Evolutionary conservation across 2,797 vertebrate genomes (phyloP), one percentile per base, ranked within the genome.

Genomic region (Geotrypetes seraphini): DNA sequence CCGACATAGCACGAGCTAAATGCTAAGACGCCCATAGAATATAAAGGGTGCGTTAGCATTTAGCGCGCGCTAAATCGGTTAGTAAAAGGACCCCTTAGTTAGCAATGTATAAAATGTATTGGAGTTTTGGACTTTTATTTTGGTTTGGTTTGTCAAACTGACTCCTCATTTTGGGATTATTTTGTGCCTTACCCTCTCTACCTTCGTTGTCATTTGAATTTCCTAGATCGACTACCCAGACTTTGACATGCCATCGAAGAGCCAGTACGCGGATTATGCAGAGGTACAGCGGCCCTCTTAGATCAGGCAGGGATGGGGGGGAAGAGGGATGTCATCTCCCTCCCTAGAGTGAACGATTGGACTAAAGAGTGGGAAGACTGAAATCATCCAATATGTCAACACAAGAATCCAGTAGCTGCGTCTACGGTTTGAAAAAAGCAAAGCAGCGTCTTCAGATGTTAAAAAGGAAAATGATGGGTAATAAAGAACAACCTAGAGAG

Each of bases 191-290:
- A 31, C 56, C 29, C 30, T 7, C 14, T 19, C 29, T 33, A 34
- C 20, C 25, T 16, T 33, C 36, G 40, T 45, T 55, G 38, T 51
- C 20, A 39, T 61, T 43, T 31, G 31, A 60, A 44, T 60, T 47
- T 57, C 48, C 35, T 61, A 97, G 93, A 94, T 97, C 63, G 90
- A 93, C 56, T 87, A 92, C 59, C 92, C 92, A 16, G 83, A 95
- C 23, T 79, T 93, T 53, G 73, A 88, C 23, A 78, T 94, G 53
- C 89, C 87, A 5, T 55, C 63, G 47, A 59, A 88, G 61, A 87
- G 78, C 76, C 75, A 82, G 73, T 71, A 33, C 50, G 78, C 50
- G 52, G 83, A 82, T 40, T 79, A 82, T 66, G 65, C 70, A 19
- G 78, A 79, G 53, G 64, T 83, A 68, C 66, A 72, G 73, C 87